Conservation (phyloP, 2,888 invertebrate species). For the Notocelia uddmanniana region DNA sequence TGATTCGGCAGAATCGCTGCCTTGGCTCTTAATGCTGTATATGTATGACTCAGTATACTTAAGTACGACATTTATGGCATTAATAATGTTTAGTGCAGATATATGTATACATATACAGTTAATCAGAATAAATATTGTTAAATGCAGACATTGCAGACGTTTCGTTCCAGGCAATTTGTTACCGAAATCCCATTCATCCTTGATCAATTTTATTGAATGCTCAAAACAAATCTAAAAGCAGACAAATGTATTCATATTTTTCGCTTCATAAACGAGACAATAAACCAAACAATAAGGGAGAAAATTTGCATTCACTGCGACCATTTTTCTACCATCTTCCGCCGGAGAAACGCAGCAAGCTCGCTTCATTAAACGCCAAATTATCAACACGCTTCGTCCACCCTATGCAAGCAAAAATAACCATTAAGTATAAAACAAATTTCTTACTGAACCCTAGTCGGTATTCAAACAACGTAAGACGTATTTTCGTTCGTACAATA, state of each 20-base stretch:
- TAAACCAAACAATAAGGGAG: slow-evolving; percentile 81
- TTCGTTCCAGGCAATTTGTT: slow-evolving; percentile 2
- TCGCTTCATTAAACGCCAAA: slow-evolving; percentile 83
- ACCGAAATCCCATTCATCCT: slow-evolving; percentile 9
- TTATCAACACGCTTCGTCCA: slow-evolving; percentile 77
- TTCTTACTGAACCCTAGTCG: slow-evolving; percentile 53
- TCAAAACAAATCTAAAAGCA: slow-evolving; percentile 46
- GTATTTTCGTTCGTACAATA: slow-evolving; percentile 63
- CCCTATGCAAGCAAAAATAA: slow-evolving; percentile 73
- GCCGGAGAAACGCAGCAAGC: slow-evolving; percentile 72
- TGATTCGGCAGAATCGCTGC: slow-evolving; percentile 45
- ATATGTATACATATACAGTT: not conserved
- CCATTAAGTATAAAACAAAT: slow-evolving; percentile 65
- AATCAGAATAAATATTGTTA: not conserved
- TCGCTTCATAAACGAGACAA: slow-evolving; percentile 79
- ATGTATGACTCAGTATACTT: slow-evolving; percentile 26
- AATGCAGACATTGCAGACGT: slow-evolving; percentile 6
- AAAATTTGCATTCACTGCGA: slow-evolving; percentile 79
- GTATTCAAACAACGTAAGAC: slow-evolving; percentile 61
- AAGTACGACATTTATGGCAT: slow-evolving; percentile 15
- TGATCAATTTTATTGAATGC: slow-evolving; percentile 31
- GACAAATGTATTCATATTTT: slow-evolving; percentile 58
- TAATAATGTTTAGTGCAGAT: slow-evolving; percentile 1
- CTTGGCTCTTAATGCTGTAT: slow-evolving; percentile 16
- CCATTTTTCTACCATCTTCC: slow-evolving; percentile 80